These are phyloP conservation scores for Globicephala melas DNA, from an alignment of 2,113 vertebrate genomes.

Conservation along the genomic window DNA sequence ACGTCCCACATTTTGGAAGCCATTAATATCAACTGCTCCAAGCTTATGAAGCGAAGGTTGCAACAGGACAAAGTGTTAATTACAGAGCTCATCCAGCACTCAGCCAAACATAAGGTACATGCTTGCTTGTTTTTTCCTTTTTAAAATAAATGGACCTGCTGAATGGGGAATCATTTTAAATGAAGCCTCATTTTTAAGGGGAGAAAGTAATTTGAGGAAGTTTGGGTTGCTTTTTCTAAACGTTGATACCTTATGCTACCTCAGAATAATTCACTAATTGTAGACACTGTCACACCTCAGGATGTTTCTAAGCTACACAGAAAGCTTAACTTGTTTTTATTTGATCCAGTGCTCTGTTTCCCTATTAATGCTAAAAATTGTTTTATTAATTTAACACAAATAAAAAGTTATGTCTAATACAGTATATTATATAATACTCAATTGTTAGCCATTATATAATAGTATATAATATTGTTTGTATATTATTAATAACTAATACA, in stretches of 20 bases:
- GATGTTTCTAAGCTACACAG: constrained; percentile 16
- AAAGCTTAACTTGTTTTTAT: background rate
- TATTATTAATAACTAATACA: background rate
- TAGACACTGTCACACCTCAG: background rate
- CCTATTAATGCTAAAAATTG: background rate
- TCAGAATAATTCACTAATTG: constrained; percentile 18
- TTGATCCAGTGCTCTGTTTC: background rate
- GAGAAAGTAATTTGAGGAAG: constrained; percentile 39
- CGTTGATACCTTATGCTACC: background rate
- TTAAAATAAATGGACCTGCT: background rate
- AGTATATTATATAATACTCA: background rate
- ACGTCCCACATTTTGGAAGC: constrained; percentile 94
- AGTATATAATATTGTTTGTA: background rate
- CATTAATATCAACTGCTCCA: constrained; percentile 97
- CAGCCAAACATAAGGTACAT: constrained; percentile 92
- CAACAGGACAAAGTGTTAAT: constrained; percentile 97
- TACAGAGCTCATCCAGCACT: constrained; percentile 94
- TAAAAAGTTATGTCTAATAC: background rate
- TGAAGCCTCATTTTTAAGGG: constrained; percentile 11
- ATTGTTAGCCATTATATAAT: background rate
- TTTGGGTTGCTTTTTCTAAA: constrained; percentile 44
- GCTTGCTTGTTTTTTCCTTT: constrained; percentile 1
- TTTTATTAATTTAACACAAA: background rate
- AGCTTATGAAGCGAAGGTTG: constrained; percentile 97
- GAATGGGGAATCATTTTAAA: background rate